A percentile compares a stretch with the other conserved stretches of the same genome.
Evolutionary conservation across 2,888 invertebrate species (phyloP).

Genomic region (Drosophila colorata): DNA sequence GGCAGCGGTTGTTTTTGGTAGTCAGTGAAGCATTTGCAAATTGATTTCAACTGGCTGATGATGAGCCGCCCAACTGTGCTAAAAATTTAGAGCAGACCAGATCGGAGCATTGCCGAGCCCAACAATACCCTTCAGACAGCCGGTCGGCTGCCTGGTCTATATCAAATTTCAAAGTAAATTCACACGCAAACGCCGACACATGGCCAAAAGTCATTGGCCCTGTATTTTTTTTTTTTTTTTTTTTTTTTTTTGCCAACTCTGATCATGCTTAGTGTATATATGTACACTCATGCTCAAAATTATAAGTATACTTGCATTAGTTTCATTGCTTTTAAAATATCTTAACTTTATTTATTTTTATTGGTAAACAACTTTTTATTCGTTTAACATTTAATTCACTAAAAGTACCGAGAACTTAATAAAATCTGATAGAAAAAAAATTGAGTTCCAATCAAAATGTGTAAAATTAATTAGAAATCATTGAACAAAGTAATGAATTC

Average conservation of each 20-base stretch:
- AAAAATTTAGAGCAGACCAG: constrained; percentile 1
- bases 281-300: background rate
- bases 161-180: constrained; percentile 79
- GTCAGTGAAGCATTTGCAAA: constrained; percentile 72
- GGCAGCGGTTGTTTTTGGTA: constrained; percentile 11
- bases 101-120: constrained; percentile 29
- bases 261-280: background rate
- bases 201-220: constrained; percentile 65
- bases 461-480: no score
- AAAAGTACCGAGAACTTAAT: no score
- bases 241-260: constrained; percentile 8
- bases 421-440: no score
- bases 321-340: background rate
- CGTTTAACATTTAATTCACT: no score
- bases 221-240: no score
- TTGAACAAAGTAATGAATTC: no score
- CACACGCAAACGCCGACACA: constrained; percentile 77
- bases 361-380: no score
- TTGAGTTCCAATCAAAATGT: no score
- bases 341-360: background rate
- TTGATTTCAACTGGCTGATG: constrained; percentile 65
- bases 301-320: background rate
- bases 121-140: constrained; percentile 14
- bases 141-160: constrained; percentile 1
- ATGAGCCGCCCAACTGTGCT: constrained; percentile 50